phyloP scores from a whole-genome alignment of 2,797 vertebrate genomes.

The Glyptemys insculpta region DNA sequence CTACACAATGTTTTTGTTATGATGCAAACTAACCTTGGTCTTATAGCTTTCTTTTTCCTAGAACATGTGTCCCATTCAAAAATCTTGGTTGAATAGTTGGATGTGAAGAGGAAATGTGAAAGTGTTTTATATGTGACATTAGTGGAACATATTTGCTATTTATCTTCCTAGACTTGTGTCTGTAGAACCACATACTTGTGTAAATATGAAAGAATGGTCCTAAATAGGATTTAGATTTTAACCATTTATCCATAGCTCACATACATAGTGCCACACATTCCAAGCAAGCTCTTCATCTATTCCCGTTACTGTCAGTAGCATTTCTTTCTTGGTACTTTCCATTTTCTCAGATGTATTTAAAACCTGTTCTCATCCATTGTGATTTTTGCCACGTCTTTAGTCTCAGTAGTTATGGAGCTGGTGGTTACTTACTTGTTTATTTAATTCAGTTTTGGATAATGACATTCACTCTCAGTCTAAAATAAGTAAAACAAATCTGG shows the following conservation, averaged over 20 bases:
- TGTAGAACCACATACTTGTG: not conserved
- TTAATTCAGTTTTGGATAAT: not conserved
- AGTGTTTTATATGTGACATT: not conserved
- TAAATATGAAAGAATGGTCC: not conserved
- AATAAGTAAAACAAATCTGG: not conserved
- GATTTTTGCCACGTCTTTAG: not conserved
- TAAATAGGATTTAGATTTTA: not conserved
- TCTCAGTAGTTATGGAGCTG: not conserved
- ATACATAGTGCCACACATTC: accelerated
- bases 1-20: not conserved
- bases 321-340: not conserved
- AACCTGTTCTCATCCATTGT: not conserved
- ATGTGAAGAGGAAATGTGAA: accelerated
- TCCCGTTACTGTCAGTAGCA: accelerated
- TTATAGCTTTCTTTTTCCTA: not conserved
- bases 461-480: not conserved
- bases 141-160: not conserved
- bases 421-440: not conserved
- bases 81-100: not conserved
- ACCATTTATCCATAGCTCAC: not conserved
- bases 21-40: not conserved
- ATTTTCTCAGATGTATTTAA: not conserved
- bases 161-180: not conserved
- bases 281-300: not conserved
- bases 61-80: not conserved